Percentiles rank a stretch among this genome's conserved stretches.
These are phyloP conservation scores for Ypsolopha sequella DNA, from an alignment of 2,888 invertebrate genomes.

Conservation along the genomic window DNA sequence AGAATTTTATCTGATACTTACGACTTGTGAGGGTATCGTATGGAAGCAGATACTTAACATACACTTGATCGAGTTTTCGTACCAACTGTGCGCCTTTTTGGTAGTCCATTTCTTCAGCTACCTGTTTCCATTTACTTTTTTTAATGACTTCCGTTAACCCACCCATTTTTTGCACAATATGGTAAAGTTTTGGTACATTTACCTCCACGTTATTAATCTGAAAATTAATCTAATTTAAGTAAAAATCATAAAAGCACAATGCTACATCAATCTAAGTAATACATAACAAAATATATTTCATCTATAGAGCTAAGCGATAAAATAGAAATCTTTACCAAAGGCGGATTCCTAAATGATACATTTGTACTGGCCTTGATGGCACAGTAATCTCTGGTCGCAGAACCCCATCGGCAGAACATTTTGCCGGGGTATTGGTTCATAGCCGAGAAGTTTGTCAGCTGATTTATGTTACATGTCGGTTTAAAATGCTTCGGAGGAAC, in stretches of 20 bases:
- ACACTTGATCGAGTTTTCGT: constrained; percentile 88
- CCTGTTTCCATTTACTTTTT: constrained; percentile 88
- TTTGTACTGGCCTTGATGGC: constrained; percentile 72
- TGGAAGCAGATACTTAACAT: constrained; percentile 90
- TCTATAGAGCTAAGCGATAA: no score
- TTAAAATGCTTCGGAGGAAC: constrained; percentile 85
- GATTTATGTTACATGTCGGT: constrained; percentile 82
- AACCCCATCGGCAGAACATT: constrained; percentile 90
- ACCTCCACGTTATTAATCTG: constrained; percentile 93
- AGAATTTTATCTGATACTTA: constrained; percentile 28
- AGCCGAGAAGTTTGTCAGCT: constrained; percentile 88
- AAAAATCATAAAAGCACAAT: no score
- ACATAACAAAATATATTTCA: no score
- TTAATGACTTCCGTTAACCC: constrained; percentile 90
- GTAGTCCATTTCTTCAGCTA: constrained; percentile 90
- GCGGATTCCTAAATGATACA: constrained; percentile 45
- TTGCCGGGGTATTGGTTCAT: constrained; percentile 93
- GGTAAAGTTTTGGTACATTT: constrained; percentile 87
- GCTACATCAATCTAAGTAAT: no score
- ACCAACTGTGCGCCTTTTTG: constrained; percentile 84
- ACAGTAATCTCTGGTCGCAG: constrained; percentile 85
- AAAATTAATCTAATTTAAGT: constrained; percentile 6
- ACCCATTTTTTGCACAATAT: constrained; percentile 86
- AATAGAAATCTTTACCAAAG: constrained; percentile 72
- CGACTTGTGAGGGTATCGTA: constrained; percentile 86